These are phyloP conservation scores for Scaptomyza reducta DNA, from an alignment of 2,888 invertebrate species.

Conservation along the genomic window DNA sequence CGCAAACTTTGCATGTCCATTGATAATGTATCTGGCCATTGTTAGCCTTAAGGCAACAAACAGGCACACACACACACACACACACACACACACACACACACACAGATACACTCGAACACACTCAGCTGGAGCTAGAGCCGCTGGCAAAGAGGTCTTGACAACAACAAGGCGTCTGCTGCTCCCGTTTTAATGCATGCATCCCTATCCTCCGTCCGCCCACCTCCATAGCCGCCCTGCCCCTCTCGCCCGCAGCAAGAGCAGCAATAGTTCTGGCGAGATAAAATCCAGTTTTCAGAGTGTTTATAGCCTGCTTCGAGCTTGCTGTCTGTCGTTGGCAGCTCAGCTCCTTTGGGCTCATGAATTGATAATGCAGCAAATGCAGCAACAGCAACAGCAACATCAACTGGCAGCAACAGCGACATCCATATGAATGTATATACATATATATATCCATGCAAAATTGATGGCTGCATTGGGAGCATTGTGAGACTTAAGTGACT, in stretches of 20 bases:
- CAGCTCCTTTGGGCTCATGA: constrained; percentile 56
- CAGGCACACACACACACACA: neutral
- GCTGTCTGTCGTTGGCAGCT: constrained; percentile 52
- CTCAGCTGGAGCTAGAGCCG: constrained; percentile 2
- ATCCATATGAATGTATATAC: constrained; percentile 13
- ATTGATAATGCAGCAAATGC: constrained; percentile 74
- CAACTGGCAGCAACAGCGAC: constrained; percentile 21
- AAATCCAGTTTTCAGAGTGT: constrained; percentile 56
- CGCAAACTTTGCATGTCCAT: constrained; percentile 7
- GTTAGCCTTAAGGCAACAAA: constrained; percentile 17
- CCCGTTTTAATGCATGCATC: constrained; percentile 3
- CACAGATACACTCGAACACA: neutral
- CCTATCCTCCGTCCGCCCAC: neutral
- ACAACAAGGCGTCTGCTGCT: constrained; percentile 2
- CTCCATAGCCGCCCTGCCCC: neutral
- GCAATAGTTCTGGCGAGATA: constrained; percentile 47
- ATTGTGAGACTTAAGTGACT: constrained; percentile 28
- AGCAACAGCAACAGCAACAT: constrained; percentile 42
- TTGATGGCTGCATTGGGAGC: constrained; percentile 58
- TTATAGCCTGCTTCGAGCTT: constrained; percentile 61
- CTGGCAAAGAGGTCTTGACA: constrained; percentile 14
- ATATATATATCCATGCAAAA: constrained; percentile 58
- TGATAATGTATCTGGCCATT: constrained; percentile 22
- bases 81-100: neutral
- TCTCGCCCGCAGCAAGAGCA: neutral